These are phyloP conservation scores for Corythornis madagascariensis DNA, from an alignment of 2,113 vertebrate species.

Conservation along the genomic window DNA sequence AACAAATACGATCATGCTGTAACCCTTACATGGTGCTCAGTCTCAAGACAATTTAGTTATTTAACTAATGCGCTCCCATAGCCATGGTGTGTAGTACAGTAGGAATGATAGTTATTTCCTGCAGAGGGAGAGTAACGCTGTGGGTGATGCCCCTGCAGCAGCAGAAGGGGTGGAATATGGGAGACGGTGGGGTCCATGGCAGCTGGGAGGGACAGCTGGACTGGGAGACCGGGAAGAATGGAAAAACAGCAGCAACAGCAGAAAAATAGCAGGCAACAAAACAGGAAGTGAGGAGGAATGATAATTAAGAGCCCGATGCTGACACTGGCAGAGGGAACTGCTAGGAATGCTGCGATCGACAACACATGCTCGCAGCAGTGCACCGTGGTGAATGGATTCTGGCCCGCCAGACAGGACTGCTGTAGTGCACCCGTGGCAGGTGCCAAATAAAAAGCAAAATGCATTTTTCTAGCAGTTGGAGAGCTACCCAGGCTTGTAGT, in stretches of 20 bases:
- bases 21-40: constrained; percentile 14
- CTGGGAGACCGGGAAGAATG: background rate
- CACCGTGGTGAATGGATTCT: constrained; percentile 1
- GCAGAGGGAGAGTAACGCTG: background rate
- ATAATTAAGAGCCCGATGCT: background rate
- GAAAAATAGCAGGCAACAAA: background rate
- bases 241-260: constrained; percentile 1
- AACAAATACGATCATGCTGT: constrained; percentile 19
- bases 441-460: background rate
- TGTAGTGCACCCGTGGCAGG: background rate
- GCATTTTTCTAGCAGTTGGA: background rate
- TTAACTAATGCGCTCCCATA: constrained; percentile 41
- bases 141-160: background rate
- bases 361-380: background rate
- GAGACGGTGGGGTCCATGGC: background rate
- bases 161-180: background rate
- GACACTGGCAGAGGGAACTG: background rate
- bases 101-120: constrained; percentile 65
- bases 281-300: constrained; percentile 4
- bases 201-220: constrained; percentile 37
- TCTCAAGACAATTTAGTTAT: constrained; percentile 57
- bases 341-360: background rate
- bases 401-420: background rate
- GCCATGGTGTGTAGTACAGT: background rate
- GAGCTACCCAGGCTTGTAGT: background rate